Percentiles rank a stretch among this genome's conserved stretches.
phyloP scores from a whole-genome alignment of 2,888 invertebrate species.

The Entomobrya multifasciata region DNA sequence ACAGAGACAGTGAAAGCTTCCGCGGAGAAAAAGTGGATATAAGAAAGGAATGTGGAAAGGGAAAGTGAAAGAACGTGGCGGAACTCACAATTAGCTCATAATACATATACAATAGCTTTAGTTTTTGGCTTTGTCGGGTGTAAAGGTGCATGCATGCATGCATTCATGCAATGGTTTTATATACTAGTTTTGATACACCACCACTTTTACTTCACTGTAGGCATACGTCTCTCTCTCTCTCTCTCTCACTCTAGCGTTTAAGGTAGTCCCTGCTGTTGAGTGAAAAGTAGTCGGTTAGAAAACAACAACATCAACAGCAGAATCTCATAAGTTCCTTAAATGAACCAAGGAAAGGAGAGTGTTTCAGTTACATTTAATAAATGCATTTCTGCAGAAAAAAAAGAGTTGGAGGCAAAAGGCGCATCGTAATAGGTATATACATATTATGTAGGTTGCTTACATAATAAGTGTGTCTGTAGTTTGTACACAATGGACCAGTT shows the following conservation, averaged over 20 bases:
- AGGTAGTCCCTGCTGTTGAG: slow-evolving; percentile 40
- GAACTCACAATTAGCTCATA: slow-evolving; percentile 68
- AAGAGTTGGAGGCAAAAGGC: slow-evolving; percentile 8
- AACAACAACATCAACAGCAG: slow-evolving; percentile 31
- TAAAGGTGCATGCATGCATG: slow-evolving; percentile 44
- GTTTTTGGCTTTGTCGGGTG: slow-evolving; percentile 12
- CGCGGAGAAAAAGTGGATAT: slow-evolving; percentile 46
- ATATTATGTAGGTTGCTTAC: not conserved
- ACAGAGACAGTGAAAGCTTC: not conserved
- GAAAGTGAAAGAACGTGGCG: slow-evolving; percentile 70
- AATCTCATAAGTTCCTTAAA: slow-evolving; percentile 15
- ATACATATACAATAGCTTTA: not conserved
- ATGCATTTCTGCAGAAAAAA: slow-evolving; percentile 39
- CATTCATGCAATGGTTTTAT: slow-evolving; percentile 40
- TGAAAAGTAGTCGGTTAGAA: slow-evolving; percentile 3
- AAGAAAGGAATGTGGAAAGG: slow-evolving; percentile 53
- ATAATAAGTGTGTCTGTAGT: not conserved
- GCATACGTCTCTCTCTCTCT: slow-evolving; percentile 14
- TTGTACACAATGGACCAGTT: not conserved
- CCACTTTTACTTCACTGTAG: not conserved
- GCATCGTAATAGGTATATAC: slow-evolving; percentile 17
- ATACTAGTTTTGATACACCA: slow-evolving; percentile 4
- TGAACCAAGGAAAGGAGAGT: not conserved
- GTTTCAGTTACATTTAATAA: slow-evolving; percentile 44
- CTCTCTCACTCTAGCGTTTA: not conserved